A percentile compares a stretch with the other conserved stretches of the same genome.
Conservation (phyloP, 2,888 invertebrate species). For the Pyrgus malvae region DNA sequence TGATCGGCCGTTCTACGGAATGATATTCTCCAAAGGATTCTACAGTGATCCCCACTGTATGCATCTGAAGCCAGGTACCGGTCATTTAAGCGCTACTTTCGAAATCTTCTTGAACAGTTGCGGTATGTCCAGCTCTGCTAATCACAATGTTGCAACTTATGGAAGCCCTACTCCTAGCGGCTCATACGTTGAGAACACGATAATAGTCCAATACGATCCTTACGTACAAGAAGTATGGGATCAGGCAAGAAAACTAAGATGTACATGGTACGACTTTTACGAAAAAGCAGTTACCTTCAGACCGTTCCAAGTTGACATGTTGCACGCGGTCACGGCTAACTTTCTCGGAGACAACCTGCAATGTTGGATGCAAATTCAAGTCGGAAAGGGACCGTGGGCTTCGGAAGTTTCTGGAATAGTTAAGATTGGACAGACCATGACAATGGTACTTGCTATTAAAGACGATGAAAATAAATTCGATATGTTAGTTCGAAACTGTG, state of each 20-base stretch:
- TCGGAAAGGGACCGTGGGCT: conserved; percentile 98
- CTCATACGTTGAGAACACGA: conserved; percentile 96
- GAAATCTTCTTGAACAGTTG: conserved; percentile 96
- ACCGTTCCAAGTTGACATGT: conserved; percentile 97
- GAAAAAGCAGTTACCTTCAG: conserved; percentile 97
- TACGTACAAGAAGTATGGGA: conserved; percentile 98
- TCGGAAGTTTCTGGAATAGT: conserved; percentile 97
- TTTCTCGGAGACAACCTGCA: conserved; percentile 97
- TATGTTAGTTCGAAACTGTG: conserved; percentile 96
- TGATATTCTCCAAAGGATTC: conserved; percentile 97
- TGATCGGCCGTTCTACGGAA: conserved; percentile 96
- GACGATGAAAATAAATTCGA: conserved; percentile 98
- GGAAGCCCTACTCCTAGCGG: conserved; percentile 95
- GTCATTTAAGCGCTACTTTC: conserved; percentile 94
- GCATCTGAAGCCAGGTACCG: conserved; percentile 94
- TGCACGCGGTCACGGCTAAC: conserved; percentile 96
- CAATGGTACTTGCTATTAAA: conserved; percentile 97
- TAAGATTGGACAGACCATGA: conserved; percentile 98
- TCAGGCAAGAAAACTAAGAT: conserved; percentile 94
- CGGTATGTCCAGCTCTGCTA: conserved; percentile 96
- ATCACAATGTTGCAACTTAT: conserved; percentile 91
- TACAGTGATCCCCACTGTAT: conserved; percentile 96
- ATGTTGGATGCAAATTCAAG: conserved; percentile 99
- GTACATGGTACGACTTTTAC: conserved; percentile 98
- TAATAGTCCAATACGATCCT: conserved; percentile 96